Base-by-base conservation (phyloP, 1,140 invertebrate species). In the Wiebesia pumilae region DNA sequence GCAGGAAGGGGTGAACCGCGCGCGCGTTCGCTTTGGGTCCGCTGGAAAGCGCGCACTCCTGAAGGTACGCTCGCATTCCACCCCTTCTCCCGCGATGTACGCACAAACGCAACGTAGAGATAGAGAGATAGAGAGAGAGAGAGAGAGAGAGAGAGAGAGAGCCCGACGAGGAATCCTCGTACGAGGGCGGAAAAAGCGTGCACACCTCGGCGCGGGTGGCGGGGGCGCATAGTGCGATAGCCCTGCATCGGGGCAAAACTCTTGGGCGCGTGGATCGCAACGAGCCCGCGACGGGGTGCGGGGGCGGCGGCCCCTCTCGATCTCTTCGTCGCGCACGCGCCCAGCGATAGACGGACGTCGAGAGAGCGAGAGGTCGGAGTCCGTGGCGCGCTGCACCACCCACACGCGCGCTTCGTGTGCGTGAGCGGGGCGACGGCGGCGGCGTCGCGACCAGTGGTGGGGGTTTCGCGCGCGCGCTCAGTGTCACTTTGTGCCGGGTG, bases 401-500 rank as follows among this genome's bases (percentile, higher is more conserved):
- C 71, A 16, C 38, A 75, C 24, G 71, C 27, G 7, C 21, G 21
- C 21, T 10, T 47, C 35, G 43, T 40, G 35, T 51, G 81, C n/a
- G 67, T 19, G 40, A 54, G 78, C 58, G 67, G 14, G 9, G 43
- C 38, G 43, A 35, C 27, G 21, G 16, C 40, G 0, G 62, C 73
- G 81, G 78, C 47, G 33, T 30, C 51, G 43, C 33, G 73, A 19
- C 2, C 40, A 16, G 69, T 81, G 82, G 87, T 87, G 78, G 81
- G 47, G 86, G 54, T 19, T 14, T 65, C 69, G 80, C 79, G 71
- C 81, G 83, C 84, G 80, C 67, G 58, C 75, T 86, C 91, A 90
- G 91, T 93, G 90, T 91, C 90, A 93, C 90, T 92, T 90, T 77
- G 92, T 90, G 90, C 91, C 91, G 91, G 91, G 91, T 91, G 91